These are phyloP conservation scores for Eleutherodactylus coqui DNA, from an alignment of 2,797 vertebrate species.

Conservation along the genomic window DNA sequence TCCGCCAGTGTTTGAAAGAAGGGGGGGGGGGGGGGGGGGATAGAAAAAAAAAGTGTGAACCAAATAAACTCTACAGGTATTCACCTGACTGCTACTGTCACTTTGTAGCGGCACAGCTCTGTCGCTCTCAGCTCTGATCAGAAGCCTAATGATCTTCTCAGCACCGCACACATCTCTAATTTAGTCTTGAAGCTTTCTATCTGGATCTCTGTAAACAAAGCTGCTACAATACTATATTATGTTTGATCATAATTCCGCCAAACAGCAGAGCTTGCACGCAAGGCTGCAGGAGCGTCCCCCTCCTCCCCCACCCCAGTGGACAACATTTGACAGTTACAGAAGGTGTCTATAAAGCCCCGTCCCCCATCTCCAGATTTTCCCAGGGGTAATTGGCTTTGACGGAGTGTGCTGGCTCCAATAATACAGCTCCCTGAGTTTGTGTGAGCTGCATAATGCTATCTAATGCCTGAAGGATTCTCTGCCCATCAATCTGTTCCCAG, in stretches of 20 bases:
- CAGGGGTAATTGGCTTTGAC: slow-evolving; percentile 80
- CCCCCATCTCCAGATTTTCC: slow-evolving; percentile 66
- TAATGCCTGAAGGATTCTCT: slow-evolving; percentile 80
- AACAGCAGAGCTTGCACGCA: slow-evolving; percentile 33
- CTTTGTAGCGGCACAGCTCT: slow-evolving; percentile 29
- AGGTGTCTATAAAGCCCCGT: slow-evolving; percentile 63
- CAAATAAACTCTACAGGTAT: slow-evolving; percentile 41
- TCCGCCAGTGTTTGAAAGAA: not conserved
- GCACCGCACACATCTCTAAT: slow-evolving; percentile 38
- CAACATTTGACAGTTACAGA: slow-evolving; percentile 67
- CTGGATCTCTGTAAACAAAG: slow-evolving; percentile 50
- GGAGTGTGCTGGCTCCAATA: slow-evolving; percentile 75
- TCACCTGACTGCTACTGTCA: slow-evolving; percentile 8
- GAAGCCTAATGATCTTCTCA: slow-evolving; percentile 52
- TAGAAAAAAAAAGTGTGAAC: slow-evolving; percentile 24
- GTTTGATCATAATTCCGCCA: slow-evolving; percentile 38
- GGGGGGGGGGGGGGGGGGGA: too few relatives aligned
- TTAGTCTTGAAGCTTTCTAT: slow-evolving; percentile 42
- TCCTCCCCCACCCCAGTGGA: slow-evolving; percentile 11
- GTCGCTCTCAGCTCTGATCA: slow-evolving; percentile 30
- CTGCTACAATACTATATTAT: slow-evolving; percentile 14
- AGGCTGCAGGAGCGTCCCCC: slow-evolving; percentile 36
- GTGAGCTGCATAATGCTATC: slow-evolving; percentile 74
- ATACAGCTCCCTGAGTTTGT: slow-evolving; percentile 76
- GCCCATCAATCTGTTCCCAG: slow-evolving; percentile 73